Conservation (phyloP, 2,113 vertebrate species). For the Sapajus apella region DNA sequence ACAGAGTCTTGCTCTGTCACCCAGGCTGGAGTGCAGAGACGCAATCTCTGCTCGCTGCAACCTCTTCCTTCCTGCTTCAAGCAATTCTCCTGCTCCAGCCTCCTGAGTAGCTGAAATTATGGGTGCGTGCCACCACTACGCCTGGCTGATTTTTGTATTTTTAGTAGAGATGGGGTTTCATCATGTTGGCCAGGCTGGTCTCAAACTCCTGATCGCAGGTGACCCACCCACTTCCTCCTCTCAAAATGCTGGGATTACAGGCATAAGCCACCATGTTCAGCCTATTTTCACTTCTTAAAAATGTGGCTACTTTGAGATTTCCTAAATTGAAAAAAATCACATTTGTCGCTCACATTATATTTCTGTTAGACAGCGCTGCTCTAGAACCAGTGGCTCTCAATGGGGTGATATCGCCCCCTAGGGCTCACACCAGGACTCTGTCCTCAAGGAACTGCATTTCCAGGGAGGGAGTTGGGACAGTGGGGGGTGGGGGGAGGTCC, state of each 20-base stretch:
- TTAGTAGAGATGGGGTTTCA: neutral
- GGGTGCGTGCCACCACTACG: neutral
- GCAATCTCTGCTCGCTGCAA: no score
- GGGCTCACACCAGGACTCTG: neutral
- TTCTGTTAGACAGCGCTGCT: neutral
- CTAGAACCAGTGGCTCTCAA: neutral
- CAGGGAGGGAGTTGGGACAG: neutral
- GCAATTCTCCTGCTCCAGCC: neutral
- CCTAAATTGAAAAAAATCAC: conserved; percentile 14
- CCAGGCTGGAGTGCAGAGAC: neutral
- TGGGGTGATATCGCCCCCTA: neutral
- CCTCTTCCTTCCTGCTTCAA: neutral
- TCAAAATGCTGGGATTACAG: neutral
- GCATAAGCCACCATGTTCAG: neutral
- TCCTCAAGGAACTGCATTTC: neutral
- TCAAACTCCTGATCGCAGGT: no score
- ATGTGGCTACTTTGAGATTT: conserved; percentile 2
- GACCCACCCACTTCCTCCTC: neutral
- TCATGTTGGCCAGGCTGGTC: neutral
- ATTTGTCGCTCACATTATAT: neutral
- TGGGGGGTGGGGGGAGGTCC: fast-evolving
- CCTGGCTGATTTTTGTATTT: neutral
- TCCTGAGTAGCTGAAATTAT: neutral
- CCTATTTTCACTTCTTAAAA: neutral
- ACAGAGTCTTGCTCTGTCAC: no score